Evolutionary conservation across 2,888 invertebrate genomes (phyloP).

Genomic region (Drosophila eohydei): DNA sequence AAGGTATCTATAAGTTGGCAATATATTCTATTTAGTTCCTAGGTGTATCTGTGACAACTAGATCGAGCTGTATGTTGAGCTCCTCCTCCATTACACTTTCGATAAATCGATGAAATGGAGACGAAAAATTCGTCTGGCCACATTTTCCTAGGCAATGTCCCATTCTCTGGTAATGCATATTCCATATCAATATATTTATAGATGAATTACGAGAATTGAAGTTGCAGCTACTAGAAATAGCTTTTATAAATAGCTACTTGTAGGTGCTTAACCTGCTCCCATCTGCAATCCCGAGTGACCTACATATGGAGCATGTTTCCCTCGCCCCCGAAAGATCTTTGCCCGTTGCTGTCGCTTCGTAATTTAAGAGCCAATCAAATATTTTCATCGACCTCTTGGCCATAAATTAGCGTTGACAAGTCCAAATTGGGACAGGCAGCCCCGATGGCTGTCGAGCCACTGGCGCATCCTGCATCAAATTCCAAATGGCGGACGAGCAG

Average conservation of each 20-base stretch:
- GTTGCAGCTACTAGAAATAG: not conserved
- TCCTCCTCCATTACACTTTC: not conserved
- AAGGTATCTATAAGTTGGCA: not conserved
- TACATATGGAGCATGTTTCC: conserved; percentile 4
- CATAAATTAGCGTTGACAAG: conserved; percentile 71
- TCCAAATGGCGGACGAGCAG: conserved; percentile 26
- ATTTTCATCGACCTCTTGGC: conserved; percentile 62
- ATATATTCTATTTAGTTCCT: not conserved
- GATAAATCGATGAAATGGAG: not conserved
- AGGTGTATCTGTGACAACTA: not conserved
- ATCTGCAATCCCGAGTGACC: conserved; percentile 16
- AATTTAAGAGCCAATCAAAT: conserved; percentile 67
- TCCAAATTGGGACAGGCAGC: conserved; percentile 61
- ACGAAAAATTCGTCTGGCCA: not conserved
- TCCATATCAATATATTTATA: not conserved
- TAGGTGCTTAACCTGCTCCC: conserved; percentile 1
- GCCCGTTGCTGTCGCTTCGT: conserved; percentile 4
- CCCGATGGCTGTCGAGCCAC: conserved; percentile 29
- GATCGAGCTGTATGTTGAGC: too few species aligned
- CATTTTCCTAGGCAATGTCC: not conserved
- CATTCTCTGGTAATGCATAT: not conserved
- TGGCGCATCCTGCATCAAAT: conserved; percentile 53
- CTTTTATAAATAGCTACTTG: not conserved
- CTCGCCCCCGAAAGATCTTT: conserved; percentile 19
- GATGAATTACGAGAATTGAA: not conserved